phyloP scores from a whole-genome alignment of 2,113 vertebrate genomes.

The Oreochromis aureus region DNA sequence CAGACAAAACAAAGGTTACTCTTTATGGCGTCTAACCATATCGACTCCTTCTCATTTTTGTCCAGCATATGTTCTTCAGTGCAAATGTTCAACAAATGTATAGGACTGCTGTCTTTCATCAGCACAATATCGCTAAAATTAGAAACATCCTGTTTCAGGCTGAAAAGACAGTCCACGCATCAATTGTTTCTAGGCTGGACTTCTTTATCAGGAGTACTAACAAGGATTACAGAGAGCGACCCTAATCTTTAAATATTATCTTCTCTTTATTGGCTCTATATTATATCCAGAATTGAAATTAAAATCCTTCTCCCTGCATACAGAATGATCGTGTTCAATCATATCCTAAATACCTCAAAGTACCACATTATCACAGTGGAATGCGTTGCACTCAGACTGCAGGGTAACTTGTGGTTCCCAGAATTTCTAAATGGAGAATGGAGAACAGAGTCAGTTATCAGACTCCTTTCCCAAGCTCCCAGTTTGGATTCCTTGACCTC shows the following conservation, averaged over 20 bases:
- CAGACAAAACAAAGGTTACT: too few relatives aligned
- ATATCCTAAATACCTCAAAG: not conserved
- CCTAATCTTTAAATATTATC: not conserved
- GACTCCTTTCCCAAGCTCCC: not conserved
- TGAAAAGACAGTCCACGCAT: too few relatives aligned
- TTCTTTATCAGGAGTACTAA: not conserved
- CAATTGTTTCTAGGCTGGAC: too few relatives aligned
- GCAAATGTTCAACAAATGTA: too few relatives aligned
- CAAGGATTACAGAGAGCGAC: not conserved
- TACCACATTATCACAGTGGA: not conserved
- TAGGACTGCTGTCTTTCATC: too few relatives aligned
- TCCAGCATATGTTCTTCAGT: too few relatives aligned
- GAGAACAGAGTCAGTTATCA: not conserved
- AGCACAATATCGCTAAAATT: too few relatives aligned
- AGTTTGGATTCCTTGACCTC: not conserved
- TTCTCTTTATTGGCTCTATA: not conserved
- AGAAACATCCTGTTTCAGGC: too few relatives aligned
- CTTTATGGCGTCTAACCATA: too few relatives aligned
- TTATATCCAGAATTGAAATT: not conserved
- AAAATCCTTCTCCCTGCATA: not conserved
- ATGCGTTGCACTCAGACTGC: accelerated
- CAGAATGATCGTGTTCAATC: not conserved
- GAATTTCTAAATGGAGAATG: not conserved
- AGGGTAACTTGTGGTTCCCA: not conserved
- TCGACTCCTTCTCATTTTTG: too few relatives aligned